Evolutionary conservation across 2,888 invertebrate species (phyloP).

Genomic region (Diaphora mendica): DNA sequence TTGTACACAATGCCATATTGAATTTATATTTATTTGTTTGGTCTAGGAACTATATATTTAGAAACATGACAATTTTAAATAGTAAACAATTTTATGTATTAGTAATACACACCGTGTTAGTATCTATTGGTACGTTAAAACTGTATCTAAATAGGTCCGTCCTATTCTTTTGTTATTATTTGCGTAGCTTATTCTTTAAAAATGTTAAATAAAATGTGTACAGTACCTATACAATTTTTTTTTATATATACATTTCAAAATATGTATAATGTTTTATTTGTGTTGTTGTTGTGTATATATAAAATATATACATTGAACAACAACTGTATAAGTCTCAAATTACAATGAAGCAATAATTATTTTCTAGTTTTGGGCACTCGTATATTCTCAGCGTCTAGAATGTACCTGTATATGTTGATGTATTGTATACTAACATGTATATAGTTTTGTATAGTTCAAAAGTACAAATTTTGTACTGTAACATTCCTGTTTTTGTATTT

Average conservation of each 20-base stretch:
- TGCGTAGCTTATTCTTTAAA: slow-evolving; percentile 19
- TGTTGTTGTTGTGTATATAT: slow-evolving; percentile 14
- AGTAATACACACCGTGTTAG: slow-evolving; percentile 10
- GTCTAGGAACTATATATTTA: slow-evolving; percentile 15
- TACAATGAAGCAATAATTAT: slow-evolving; percentile 9
- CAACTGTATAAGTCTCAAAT: slow-evolving; percentile 1
- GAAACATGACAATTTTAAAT: slow-evolving; percentile 21
- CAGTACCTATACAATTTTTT: slow-evolving; percentile 6
- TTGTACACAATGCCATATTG: neutral
- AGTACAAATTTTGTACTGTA: slow-evolving; percentile 31
- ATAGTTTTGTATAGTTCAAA: neutral
- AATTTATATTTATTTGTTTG: slow-evolving; percentile 7
- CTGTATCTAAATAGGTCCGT: slow-evolving; percentile 24
- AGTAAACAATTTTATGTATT: slow-evolving; percentile 11
- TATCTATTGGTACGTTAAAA: slow-evolving; percentile 17
- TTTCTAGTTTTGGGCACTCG: neutral
- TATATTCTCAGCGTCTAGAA: neutral
- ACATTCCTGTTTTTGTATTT: slow-evolving; percentile 34
- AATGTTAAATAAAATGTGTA: slow-evolving; percentile 3
- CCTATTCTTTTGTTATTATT: slow-evolving; percentile 25
- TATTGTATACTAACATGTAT: slow-evolving; percentile 11
- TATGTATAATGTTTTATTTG: neutral
- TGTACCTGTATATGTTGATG: slow-evolving; percentile 1
- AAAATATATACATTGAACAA: slow-evolving; percentile 9
- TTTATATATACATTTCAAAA: neutral